Conservation (phyloP, 2,797 vertebrate genomes). For the Catostomus latipinnis region DNA sequence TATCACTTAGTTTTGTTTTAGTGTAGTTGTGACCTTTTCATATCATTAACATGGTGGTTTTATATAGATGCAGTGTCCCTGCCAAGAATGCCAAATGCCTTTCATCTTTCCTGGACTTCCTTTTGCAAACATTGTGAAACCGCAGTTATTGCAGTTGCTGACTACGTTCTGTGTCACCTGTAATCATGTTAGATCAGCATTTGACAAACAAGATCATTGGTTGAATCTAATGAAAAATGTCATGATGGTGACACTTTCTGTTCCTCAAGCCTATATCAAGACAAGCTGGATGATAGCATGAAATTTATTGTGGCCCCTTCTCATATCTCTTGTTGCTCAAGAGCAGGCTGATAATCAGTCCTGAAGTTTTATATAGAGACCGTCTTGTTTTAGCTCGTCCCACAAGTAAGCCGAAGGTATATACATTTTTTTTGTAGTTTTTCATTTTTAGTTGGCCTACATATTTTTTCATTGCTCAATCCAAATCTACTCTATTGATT, state of each 20-base stretch:
- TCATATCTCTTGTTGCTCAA: slow-evolving; percentile 23
- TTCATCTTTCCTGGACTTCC: background rate
- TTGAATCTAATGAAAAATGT: slow-evolving; percentile 14
- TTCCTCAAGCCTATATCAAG: background rate
- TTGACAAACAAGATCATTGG: background rate
- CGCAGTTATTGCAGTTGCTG: background rate
- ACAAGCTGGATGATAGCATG: slow-evolving; percentile 11
- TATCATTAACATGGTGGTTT: background rate
- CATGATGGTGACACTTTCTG: background rate
- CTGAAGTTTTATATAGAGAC: background rate
- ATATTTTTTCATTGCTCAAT: background rate
- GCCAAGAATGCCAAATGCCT: background rate
- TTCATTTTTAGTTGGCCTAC: background rate
- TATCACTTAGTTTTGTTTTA: background rate
- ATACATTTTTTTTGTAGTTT: background rate
- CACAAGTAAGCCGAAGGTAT: background rate
- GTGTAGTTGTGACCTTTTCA: background rate
- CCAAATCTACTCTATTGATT: background rate
- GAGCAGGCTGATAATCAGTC: background rate
- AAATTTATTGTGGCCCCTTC: background rate
- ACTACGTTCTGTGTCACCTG: background rate
- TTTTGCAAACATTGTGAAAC: slow-evolving; percentile 15
- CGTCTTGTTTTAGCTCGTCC: background rate
- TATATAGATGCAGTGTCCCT: background rate
- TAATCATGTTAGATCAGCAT: slow-evolving; percentile 4